A percentile compares a stretch with the other conserved stretches of the same genome.
phyloP scores from a whole-genome alignment of 2,888 invertebrate species.

The Pherbina coryleti region DNA sequence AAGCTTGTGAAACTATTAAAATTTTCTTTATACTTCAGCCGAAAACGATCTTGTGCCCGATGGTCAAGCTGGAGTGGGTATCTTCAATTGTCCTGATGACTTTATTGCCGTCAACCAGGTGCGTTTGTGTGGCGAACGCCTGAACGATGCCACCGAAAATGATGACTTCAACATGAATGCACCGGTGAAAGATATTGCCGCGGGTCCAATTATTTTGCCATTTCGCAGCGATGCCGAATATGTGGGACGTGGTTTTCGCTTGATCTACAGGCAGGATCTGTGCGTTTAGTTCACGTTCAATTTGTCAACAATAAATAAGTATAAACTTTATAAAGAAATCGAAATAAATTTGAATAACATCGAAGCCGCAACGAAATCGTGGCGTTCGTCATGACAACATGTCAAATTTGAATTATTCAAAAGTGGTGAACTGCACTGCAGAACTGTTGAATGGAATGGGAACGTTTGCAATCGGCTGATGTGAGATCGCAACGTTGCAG shows the following conservation, averaged over 20 bases:
- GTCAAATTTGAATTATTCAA: conserved; percentile 28
- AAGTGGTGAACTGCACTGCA: background rate
- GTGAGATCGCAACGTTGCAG: conserved; percentile 7
- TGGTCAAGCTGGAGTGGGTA: conserved; percentile 81
- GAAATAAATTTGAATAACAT: conserved; percentile 47
- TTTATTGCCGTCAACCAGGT: conserved; percentile 79
- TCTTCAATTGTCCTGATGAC: conserved; percentile 82
- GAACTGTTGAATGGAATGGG: background rate
- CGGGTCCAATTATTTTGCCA: conserved; percentile 79
- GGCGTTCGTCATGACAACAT: conserved; percentile 26
- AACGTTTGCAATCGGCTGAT: background rate
- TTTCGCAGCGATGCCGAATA: conserved; percentile 77
- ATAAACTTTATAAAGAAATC: background rate
- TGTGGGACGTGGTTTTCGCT: conserved; percentile 78
- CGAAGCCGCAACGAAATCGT: conserved; percentile 45
- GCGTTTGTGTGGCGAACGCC: conserved; percentile 79
- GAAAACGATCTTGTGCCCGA: conserved; percentile 75
- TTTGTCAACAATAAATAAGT: background rate
- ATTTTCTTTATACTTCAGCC: conserved; percentile 68
- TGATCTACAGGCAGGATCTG: conserved; percentile 78
- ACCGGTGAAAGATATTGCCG: conserved; percentile 78
- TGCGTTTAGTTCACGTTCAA: conserved; percentile 68
- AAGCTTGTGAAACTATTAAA: no score
- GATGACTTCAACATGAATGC: conserved; percentile 76
- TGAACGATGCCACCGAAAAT: conserved; percentile 76